A percentile compares a stretch with the other conserved stretches of the same genome.
Conservation (phyloP, 35 echinoderm and acorn worm genomes). For the Heliocidaris tuberculata region DNA sequence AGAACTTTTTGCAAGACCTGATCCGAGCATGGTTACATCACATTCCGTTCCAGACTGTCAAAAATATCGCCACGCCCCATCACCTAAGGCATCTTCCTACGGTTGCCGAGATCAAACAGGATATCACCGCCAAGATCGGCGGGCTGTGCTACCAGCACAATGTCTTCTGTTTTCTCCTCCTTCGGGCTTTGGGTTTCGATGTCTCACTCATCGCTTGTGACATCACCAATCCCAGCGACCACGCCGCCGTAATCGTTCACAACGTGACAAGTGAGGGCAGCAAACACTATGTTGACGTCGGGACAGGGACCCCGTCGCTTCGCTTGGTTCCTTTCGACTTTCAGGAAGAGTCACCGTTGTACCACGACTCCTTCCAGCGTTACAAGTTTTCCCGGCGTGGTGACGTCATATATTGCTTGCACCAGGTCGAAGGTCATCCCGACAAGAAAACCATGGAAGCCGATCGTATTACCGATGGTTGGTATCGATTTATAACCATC, state of each 20-base stretch:
- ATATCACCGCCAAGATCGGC: constrained; percentile 30
- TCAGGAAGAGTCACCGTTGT: constrained; percentile 50
- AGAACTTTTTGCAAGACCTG: not conserved
- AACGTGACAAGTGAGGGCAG: constrained; percentile 56
- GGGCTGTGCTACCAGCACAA: constrained; percentile 64
- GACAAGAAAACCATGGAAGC: not conserved
- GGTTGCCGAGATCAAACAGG: constrained; percentile 50
- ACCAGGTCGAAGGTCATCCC: not conserved
- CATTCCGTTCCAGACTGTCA: constrained; percentile 72
- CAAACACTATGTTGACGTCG: constrained; percentile 63
- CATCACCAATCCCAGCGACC: constrained; percentile 5
- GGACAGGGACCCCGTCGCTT: constrained; percentile 58
- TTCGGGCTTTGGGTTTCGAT: constrained; percentile 54
- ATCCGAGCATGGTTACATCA: constrained; percentile 32
- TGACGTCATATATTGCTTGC: not conserved
- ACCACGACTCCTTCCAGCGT: constrained; percentile 44
- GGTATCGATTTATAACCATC: not conserved
- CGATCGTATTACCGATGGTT: not conserved
- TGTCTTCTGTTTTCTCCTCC: constrained; percentile 47
- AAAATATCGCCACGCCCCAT: not conserved
- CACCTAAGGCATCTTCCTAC: constrained; percentile 55
- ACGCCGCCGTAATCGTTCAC: constrained; percentile 40
- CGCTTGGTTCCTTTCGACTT: constrained; percentile 63
- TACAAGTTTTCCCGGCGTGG: constrained; percentile 58
- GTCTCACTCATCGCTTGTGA: constrained; percentile 40